phyloP scores from a whole-genome alignment of 2,888 invertebrate species.

The Dynastes tityus region DNA sequence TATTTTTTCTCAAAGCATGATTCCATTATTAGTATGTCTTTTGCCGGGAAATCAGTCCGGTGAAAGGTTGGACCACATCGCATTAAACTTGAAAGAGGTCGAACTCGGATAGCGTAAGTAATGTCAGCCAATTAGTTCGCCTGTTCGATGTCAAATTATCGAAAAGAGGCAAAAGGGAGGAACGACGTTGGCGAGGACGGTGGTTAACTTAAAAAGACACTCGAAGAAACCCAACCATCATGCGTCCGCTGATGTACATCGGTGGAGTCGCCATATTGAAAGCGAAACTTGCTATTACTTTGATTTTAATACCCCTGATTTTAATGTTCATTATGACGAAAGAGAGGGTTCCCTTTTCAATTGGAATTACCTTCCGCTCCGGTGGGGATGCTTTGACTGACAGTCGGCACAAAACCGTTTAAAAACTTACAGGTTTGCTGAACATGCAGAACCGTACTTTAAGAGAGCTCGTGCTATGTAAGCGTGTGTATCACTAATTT shows the following conservation, averaged over 20 bases:
- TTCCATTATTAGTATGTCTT: constrained; percentile 30
- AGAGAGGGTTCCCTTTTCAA: constrained; percentile 37
- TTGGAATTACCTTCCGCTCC: constrained; percentile 40
- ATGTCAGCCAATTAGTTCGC: constrained; percentile 54
- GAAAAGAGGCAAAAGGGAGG: constrained; percentile 49
- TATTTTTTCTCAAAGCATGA: constrained; percentile 4
- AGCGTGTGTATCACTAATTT: too few relatives aligned
- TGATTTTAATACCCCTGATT: constrained; percentile 44
- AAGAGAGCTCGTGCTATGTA: background rate
- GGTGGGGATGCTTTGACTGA: constrained; percentile 38
- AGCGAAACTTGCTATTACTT: constrained; percentile 45
- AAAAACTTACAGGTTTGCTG: constrained; percentile 26
- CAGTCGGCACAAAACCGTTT: constrained; percentile 41
- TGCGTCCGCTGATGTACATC: background rate
- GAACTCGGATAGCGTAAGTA: constrained; percentile 50
- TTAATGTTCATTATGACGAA: constrained; percentile 45
- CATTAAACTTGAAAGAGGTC: constrained; percentile 49
- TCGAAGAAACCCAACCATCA: constrained; percentile 19
- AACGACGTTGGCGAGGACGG: constrained; percentile 13
- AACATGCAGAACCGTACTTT: constrained; percentile 15
- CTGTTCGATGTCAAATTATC: constrained; percentile 50
- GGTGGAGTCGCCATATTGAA: background rate
- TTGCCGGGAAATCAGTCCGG: constrained; percentile 15
- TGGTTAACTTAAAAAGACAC: constrained; percentile 48
- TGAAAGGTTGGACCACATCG: constrained; percentile 27